Evolutionary conservation across 1,140 invertebrate genomes (phyloP), one percentile per base, ranked within the genome.

Genomic region (Dendroctonus valens): DNA sequence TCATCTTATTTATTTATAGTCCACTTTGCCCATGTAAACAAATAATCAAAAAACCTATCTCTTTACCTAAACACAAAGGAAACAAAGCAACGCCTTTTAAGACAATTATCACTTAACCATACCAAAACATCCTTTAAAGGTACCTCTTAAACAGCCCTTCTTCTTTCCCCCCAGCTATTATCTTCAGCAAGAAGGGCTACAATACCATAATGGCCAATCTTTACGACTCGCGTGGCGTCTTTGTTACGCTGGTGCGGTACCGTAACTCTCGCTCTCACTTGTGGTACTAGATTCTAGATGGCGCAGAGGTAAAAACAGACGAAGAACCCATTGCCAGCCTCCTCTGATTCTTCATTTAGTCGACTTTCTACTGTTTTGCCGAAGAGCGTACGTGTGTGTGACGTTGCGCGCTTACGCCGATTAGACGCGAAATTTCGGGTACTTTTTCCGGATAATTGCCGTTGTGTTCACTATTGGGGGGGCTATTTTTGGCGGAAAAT

Each of bases 331-430:
- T 63, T 59, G 54, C 62, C 68, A 58, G 66, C 63, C 57, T 68
- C 64, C 64, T 58, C 57, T 55, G 65, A 55, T 71, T 71, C 65
- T 65, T 75, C 70, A 73, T 73, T 76, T 76, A 76, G 75, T 76
- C 73, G 75, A 71, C 72, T 70, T 72, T 75, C 74, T 75, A 74
- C 73, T 75, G 75, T 74, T 75, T 75, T 70, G 71, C 67, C 60
- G 62, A 68, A 64, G 52, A 59, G 66, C 67, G 71, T 68, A 69
- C 69, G 73, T 69, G 60, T 65, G 69, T 57, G 70, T 51, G 67
- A 64, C 44, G 40, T 15, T 50, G 63, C 54, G 40, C 14, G 14
- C 41, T 9, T 49, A 40, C 50, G 59, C 9, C 52, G 52, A 55
- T 46, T 14, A 48, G 50, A 48, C 41, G 51, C 51, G 37, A 26